Base-by-base conservation (phyloP, 2,888 invertebrate species). In the Caenorhabditis sulstoni region DNA sequence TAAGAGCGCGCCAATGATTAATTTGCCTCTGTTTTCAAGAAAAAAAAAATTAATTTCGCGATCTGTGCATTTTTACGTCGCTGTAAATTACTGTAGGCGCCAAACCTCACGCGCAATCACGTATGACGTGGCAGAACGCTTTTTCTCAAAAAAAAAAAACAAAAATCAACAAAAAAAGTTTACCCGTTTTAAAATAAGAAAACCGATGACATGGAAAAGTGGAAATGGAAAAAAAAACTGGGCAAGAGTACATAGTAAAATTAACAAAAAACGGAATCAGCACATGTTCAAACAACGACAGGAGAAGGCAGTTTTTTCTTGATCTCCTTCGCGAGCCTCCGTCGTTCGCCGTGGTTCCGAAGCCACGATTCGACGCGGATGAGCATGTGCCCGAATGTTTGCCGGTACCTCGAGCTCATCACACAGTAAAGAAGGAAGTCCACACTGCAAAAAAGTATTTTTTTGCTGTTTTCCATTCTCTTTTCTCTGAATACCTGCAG, bases 351-450 rank as follows among this genome's bases (percentile, higher is more conserved):
- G 11, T 81, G 82, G 45, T 81, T 83, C 18, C 86, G 67, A 11
- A 86, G 64, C 86, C 86, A 86, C 18, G 81, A 82, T 67, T 86
- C 86, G 41, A 83, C 83, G 3, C 87, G 79, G 16, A 87, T 86
- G 16, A 87, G 52, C 73, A 87, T 83, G 52, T 82, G 85, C 3
- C 83, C 83, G 52, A 86, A 86, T 5, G 87, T 86, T 71, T 86
- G 86, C 2, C 87, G 85, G 49, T 86, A 87, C 16, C 86, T 52
- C 1, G 85, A 86, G 58, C 83, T 83, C 85, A 86, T 87, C 18
- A 83, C 84, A 49, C 85, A 86, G 75, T 87, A 87, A 12, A 87
- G 79, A 0, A 86, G 67, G 50, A 87, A 87, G 55, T 86, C 85
- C 23, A 87, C 86, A 53, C 83, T 85, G 61, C 53, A 82, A 18